These are phyloP conservation scores for Tuta absoluta DNA, from an alignment of 2,888 invertebrate genomes.

Conservation along the genomic window DNA sequence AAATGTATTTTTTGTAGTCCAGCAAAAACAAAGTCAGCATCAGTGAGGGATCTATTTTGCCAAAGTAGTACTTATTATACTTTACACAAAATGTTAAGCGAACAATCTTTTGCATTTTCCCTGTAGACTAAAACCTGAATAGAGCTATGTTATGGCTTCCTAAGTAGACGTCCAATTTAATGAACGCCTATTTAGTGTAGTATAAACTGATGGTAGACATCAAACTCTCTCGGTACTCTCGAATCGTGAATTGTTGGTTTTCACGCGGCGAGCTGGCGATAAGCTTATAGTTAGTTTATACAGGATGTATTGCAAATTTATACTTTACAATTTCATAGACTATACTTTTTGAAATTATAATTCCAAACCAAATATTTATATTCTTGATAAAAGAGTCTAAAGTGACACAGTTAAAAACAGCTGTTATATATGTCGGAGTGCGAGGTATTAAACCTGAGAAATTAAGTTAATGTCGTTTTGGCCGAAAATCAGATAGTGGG, in stretches of 20 bases:
- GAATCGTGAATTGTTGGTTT: constrained; percentile 32
- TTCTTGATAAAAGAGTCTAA: too few species aligned
- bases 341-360: too few species aligned
- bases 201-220: constrained; percentile 22
- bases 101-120: background rate
- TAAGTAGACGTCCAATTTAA: constrained; percentile 12
- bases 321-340: too few species aligned
- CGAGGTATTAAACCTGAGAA: too few species aligned
- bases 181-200: constrained; percentile 15
- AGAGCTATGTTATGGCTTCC: constrained; percentile 2
- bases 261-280: constrained; percentile 29
- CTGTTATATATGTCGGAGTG: too few species aligned
- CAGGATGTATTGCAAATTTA: too few species aligned
- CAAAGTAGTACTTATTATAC: background rate
- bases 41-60: background rate
- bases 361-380: too few species aligned
- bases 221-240: constrained; percentile 21
- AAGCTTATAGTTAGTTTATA: background rate
- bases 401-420: too few species aligned
- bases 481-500: too few species aligned
- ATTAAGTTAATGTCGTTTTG: too few species aligned
- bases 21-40: too few species aligned
- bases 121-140: background rate
- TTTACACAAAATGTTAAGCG: background rate
- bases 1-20: too few species aligned